Percentiles rank a stretch among this genome's conserved stretches.
phyloP scores from a whole-genome alignment of 2,797 vertebrate genomes.

The Hypotaenidia okinawae region DNA sequence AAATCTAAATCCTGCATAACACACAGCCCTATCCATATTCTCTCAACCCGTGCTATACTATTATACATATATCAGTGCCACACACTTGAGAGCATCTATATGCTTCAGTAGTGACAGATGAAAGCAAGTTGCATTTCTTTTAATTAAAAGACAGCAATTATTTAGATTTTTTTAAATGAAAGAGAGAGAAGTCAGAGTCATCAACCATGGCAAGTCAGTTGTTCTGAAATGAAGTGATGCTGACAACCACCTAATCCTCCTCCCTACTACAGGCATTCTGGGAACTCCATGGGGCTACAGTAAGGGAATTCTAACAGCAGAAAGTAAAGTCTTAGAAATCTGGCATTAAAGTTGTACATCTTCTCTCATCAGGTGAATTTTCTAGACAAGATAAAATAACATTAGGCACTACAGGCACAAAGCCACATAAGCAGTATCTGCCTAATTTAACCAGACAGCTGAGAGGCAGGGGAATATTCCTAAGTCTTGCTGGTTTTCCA shows the following conservation, averaged over 20 bases:
- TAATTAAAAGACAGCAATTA: neutral
- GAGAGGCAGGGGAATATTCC: neutral
- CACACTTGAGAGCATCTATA: neutral
- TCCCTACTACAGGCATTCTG: neutral
- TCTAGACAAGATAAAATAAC: neutral
- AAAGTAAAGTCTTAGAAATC: neutral
- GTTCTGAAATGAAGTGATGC: neutral
- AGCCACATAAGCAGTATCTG: neutral
- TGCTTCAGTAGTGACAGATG: neutral
- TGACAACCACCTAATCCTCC: neutral
- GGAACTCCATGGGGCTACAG: neutral
- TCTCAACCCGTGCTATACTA: neutral
- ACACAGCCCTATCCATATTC: neutral
- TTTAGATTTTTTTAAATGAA: neutral
- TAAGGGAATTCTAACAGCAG: neutral
- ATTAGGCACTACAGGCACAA: neutral
- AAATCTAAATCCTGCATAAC: neutral
- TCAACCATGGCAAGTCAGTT: neutral
- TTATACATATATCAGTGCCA: neutral
- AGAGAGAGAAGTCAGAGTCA: neutral
- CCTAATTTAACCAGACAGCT: slow-evolving; percentile 19
- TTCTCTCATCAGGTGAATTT: slow-evolving; percentile 19
- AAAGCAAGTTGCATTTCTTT: neutral
- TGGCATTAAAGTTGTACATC: slow-evolving; percentile 2
- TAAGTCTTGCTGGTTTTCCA: neutral